These are phyloP conservation scores for Galaxea fascicularis DNA, from an alignment of 92 coral and sea anemone species.

Conservation along the genomic window DNA sequence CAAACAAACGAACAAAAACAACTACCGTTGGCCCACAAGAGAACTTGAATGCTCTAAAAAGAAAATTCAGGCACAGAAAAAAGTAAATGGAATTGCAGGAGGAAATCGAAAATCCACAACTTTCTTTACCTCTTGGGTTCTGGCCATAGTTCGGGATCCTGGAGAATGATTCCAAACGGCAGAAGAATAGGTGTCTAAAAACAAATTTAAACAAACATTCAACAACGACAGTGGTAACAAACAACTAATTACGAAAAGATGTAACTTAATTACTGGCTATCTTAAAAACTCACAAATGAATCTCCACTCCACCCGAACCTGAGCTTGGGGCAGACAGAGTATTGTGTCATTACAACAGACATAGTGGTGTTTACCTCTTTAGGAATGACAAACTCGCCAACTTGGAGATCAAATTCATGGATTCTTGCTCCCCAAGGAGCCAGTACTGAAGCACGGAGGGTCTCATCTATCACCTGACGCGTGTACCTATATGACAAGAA, in stretches of 20 bases:
- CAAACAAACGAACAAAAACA: too few species aligned
- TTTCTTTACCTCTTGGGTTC: conserved; percentile 83
- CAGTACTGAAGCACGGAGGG: conserved; percentile 79
- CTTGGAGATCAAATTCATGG: conserved; percentile 90
- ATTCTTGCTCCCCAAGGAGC: conserved; percentile 95
- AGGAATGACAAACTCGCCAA: conserved; percentile 86
- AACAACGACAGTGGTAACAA: not conserved
- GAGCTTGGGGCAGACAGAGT: too few species aligned
- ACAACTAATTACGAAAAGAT: too few species aligned
- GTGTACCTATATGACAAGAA: conserved; percentile 63
- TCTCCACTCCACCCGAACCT: too few species aligned
- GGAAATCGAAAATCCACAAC: too few species aligned
- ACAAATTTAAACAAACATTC: not conserved
- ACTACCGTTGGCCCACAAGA: too few species aligned
- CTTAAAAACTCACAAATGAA: too few species aligned
- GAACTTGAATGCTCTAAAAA: too few species aligned
- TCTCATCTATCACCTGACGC: conserved; percentile 94
- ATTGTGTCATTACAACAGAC: too few species aligned
- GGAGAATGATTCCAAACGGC: conserved; percentile 91
- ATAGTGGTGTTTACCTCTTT: conserved; percentile 70
- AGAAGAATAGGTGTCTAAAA: conserved; percentile 83
- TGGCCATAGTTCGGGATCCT: conserved; percentile 87
- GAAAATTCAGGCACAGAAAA: too few species aligned
- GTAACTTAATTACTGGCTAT: too few species aligned
- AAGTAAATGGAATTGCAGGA: too few species aligned